Conservation (phyloP, 1,140 invertebrate species). For the Sarcophaga bullata region DNA sequence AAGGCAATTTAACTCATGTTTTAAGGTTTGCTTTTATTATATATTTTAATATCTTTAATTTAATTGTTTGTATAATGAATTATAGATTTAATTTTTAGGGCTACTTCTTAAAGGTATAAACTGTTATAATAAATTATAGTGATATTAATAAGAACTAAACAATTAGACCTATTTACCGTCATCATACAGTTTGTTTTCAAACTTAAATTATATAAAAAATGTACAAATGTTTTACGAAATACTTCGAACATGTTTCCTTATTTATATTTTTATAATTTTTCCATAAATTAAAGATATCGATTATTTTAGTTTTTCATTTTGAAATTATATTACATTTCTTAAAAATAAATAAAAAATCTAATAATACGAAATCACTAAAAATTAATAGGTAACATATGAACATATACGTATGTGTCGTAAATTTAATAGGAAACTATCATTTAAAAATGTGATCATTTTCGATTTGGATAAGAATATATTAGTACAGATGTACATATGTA, state of each 20-base stretch:
- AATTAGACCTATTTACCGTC: not conserved
- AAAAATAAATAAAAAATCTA: slow-evolving; percentile 11
- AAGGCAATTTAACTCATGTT: too few species aligned
- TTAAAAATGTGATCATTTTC: not conserved
- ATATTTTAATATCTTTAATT: not conserved
- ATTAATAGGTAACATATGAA: slow-evolving; percentile 3
- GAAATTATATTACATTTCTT: not conserved
- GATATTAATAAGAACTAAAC: not conserved
- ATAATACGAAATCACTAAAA: not conserved
- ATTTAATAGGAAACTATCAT: not conserved
- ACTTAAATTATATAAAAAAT: not conserved
- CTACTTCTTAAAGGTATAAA: not conserved
- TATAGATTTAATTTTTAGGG: not conserved
- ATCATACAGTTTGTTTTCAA: not conserved
- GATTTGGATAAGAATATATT: too few species aligned
- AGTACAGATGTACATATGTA: too few species aligned
- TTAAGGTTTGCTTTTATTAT: too few species aligned
- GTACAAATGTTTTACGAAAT: slow-evolving; percentile 3
- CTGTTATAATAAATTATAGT: not conserved
- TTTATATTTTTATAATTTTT: too few species aligned
- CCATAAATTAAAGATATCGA: not conserved
- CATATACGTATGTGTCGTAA: not conserved
- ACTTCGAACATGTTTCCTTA: not conserved
- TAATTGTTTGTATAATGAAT: not conserved
- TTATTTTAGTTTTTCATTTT: not conserved